Base-by-base conservation (phyloP, 2,113 vertebrate genomes). In the Merops nubicus region DNA sequence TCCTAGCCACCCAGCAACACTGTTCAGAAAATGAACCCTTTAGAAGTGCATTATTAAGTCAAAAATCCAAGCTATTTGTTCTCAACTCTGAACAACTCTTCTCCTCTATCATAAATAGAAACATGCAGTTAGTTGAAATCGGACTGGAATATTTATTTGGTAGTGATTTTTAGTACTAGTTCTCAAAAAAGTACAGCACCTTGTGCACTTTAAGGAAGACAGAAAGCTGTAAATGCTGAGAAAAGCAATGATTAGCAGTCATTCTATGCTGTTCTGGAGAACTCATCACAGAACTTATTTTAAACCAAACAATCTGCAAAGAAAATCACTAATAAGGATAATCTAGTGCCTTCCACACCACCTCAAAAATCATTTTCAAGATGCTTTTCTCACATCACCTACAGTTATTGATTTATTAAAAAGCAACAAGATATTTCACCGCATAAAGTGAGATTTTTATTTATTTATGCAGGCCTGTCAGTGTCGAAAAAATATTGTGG, bases 401-500 rank as follows among this genome's bases (percentile, higher is more conserved):
- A 68, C 1, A 5, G 72, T 92, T 91, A 91, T 64, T 96, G 92
- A 97, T 93, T 95, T 96, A 96, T 92, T 97, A 26, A 95, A 93
- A 96, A 80, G 64, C 85, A 96, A 93, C 54, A 85, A 78, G 80
- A 73, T 67, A 59, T 50, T 95, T 93, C 85, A 77, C 64, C 70
- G 75, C 78, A 93, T 70, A 90, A 95, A 95, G 28, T 62, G 78
- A 69, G 67, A 33, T 45, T 84, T 87, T 92, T 91, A 88, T 94
- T 97, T 95, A 92, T 94, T 95, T 89, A 91, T 89, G 84, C 80
- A 89, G 84, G 42, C 74, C 47, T 94, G 93, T 95, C 94, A 93
- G 50, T 36, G 57, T 22, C 9, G 42, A 95, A 95, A 88, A 95
- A 96, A 96, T 91, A 86, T 74, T n/a, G 78, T 43, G 64, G 54